Evolutionary conservation across 2,888 invertebrate genomes (phyloP), one percentile per base, ranked within the genome.

Genomic region (Microplitis deprimator): DNA sequence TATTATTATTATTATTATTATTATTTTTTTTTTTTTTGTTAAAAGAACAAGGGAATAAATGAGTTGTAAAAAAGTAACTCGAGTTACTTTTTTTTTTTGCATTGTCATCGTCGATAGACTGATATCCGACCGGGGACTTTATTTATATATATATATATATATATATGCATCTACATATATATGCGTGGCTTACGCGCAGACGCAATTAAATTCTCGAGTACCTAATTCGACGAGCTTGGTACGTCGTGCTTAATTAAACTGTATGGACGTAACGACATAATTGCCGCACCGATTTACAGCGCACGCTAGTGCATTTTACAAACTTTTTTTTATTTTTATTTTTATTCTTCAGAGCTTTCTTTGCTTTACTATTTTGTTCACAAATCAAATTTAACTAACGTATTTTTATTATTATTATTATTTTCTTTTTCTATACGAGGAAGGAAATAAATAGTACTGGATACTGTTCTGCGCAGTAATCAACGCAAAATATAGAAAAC

Each of bases 171-270:
- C 7, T 67, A 50, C 16, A 59, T 62, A 70, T 40, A 75, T 69
- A 39, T 67, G 59, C 13, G 17, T 68, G 17, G 61, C 13, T 59
- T 17, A 50, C 59, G 80, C 82, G 82, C 78, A 80, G 81, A 80
- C 81, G 84, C 83, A 85, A 85, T 85, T 85, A 85, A 84, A 85
- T 85, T 79, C 83, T 81, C 78, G 79, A 79, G 76, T 79, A 81
- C 78, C 83, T 86, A 86, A 86, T 85, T 85, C 75, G 82, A 81
- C 81, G 41, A 72, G 74, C 80, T 80, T 79, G 70, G 50, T 50
- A 70, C 74, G 68, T 73, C 61, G 70, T 61, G 74, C 84, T 84
- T 86, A 84, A 87, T 87, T 87, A 85, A 87, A 86, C 84, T 82
- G 83, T 83, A 82, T 82, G 83, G 79, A 83, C 81, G 81, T 84